These are phyloP conservation scores for Alcedo quadribrachys DNA, from an alignment of 2,797 vertebrate species.

Conservation along the genomic window DNA sequence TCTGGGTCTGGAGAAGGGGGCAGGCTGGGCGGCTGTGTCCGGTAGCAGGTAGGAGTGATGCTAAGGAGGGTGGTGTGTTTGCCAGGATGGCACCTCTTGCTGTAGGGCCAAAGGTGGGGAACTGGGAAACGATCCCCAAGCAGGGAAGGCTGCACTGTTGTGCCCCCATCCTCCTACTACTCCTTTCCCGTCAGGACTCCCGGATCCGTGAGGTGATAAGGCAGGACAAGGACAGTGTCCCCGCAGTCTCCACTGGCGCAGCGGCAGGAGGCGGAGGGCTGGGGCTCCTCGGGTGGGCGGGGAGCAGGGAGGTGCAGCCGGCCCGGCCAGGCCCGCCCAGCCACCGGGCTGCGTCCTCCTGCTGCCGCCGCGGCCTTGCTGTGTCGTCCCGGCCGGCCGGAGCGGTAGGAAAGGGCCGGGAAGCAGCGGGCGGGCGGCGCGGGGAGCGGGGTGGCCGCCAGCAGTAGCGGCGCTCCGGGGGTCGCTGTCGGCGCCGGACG, in stretches of 20 bases:
- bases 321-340: neutral
- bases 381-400: neutral
- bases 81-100: neutral
- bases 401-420: slow-evolving; percentile 15
- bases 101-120: neutral
- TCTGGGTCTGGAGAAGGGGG: neutral
- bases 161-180: neutral
- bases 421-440: neutral
- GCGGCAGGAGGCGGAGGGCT: neutral
- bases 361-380: neutral
- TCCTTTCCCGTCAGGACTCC: neutral
- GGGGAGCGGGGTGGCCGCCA: neutral
- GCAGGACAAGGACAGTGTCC: neutral
- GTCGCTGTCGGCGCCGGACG: neutral
- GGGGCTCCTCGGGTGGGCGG: neutral
- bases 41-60: neutral
- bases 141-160: no score
- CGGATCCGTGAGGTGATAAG: rapidly evolving
- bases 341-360: neutral
- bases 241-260: rapidly evolving
- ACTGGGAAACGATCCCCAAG: neutral
- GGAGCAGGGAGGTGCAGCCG: neutral
- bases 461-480: neutral
- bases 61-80: rapidly evolving
- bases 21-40: neutral